phyloP scores from a whole-genome alignment of 2,113 vertebrate species.

The Recurvirostra avosetta region DNA sequence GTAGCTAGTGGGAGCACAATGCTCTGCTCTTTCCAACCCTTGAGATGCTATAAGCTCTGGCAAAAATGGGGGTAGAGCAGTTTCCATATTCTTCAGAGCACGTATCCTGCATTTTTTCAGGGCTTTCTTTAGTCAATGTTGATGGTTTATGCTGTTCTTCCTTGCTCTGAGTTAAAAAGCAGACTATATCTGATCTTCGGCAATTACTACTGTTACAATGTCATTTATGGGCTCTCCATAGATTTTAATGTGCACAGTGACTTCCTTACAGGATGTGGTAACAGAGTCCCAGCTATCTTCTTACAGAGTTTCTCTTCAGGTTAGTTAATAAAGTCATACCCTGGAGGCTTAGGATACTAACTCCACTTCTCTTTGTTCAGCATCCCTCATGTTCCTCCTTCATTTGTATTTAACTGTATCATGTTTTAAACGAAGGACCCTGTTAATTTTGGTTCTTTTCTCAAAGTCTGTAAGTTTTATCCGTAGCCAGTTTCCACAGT shows the following conservation, averaged over 20 bases:
- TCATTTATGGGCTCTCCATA: neutral
- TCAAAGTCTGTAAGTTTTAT: neutral
- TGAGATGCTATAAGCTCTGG: neutral
- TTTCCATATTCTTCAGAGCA: neutral
- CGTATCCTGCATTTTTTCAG: neutral
- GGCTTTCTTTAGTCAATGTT: neutral
- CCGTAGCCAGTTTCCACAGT: neutral
- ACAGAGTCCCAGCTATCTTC: neutral
- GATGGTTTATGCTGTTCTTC: neutral
- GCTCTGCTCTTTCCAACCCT: neutral
- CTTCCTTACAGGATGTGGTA: neutral
- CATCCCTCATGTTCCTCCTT: neutral
- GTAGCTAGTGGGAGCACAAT: accelerated
- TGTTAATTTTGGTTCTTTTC: neutral
- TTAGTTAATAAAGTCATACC: neutral
- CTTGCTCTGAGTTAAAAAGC: neutral
- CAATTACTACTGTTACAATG: neutral
- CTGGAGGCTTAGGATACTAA: neutral
- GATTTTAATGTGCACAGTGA: neutral
- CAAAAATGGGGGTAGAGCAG: neutral
- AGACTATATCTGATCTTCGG: neutral
- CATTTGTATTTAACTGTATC: neutral
- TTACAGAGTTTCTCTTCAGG: neutral
- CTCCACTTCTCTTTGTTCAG: neutral
- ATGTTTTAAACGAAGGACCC: neutral